phyloP scores from a whole-genome alignment of 2,113 vertebrate genomes.

The Perca flavescens region DNA sequence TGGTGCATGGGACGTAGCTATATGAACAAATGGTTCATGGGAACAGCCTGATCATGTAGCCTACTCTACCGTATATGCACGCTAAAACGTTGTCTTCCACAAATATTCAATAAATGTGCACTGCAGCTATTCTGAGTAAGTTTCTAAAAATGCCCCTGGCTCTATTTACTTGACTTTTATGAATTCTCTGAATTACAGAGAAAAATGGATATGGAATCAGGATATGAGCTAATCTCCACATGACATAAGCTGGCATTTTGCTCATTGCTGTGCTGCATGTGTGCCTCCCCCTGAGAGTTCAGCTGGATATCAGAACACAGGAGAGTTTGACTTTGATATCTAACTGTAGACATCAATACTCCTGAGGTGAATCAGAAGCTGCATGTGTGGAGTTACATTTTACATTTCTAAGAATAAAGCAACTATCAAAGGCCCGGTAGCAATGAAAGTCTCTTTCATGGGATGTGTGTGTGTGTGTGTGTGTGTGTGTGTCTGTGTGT shows the following conservation, averaged over 20 bases:
- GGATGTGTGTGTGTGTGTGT: neutral
- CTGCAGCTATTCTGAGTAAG: neutral
- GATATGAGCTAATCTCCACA: conserved; percentile 1
- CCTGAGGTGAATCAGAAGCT: neutral
- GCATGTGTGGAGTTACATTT: neutral
- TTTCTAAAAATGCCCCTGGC: neutral
- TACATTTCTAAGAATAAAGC: neutral
- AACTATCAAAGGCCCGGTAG: neutral
- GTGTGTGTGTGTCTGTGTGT: too few relatives aligned
- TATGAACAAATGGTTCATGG: too few relatives aligned
- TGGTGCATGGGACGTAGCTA: too few relatives aligned
- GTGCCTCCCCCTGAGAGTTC: conserved; percentile 22
- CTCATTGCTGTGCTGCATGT: conserved; percentile 2
- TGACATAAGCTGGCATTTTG: neutral
- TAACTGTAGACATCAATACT: neutral
- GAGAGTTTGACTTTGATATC: conserved; percentile 25
- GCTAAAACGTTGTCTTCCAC: neutral
- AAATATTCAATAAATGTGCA: neutral
- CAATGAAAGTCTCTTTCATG: neutral
- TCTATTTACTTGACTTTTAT: neutral
- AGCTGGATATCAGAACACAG: conserved; percentile 23
- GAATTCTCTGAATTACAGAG: neutral
- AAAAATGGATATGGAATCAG: neutral
- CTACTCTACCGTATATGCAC: neutral
- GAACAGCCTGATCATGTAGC: too few relatives aligned